These are phyloP conservation scores for Artemisiospiza belli DNA, from an alignment of 2,113 vertebrate genomes.

Conservation along the genomic window DNA sequence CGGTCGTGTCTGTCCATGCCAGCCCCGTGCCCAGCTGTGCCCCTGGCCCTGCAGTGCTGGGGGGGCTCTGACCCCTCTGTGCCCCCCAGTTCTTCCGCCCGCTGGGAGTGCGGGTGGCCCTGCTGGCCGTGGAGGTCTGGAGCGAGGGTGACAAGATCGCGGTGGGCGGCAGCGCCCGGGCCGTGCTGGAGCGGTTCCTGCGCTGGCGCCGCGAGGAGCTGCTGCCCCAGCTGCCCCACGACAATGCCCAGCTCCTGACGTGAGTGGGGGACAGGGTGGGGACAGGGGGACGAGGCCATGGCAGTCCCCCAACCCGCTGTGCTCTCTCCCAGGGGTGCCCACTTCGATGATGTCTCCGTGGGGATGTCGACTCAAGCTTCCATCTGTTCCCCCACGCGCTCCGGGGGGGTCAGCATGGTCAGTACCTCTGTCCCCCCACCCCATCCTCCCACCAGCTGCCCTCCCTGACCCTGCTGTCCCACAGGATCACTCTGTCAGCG, in stretches of 20 bases:
- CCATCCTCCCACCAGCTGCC: fast-evolving
- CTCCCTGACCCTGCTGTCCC: not conserved
- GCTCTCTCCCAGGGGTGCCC: constrained; percentile 70
- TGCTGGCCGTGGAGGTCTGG: constrained; percentile 92
- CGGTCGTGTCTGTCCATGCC: fast-evolving
- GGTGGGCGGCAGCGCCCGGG: constrained; percentile 71
- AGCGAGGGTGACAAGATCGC: constrained; percentile 76
- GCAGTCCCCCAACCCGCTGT: not conserved
- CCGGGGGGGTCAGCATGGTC: constrained; percentile 90
- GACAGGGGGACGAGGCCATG: fast-evolving
- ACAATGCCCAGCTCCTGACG: constrained; percentile 94
- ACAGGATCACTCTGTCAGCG: constrained; percentile 80
- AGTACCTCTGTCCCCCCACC: not conserved
- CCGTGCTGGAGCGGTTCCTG: constrained; percentile 85
- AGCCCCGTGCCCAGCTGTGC: fast-evolving
- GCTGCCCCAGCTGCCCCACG: constrained; percentile 83
- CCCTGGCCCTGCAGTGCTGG: fast-evolving
- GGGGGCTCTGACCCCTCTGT: not conserved
- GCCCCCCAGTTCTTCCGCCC: constrained; percentile 84
- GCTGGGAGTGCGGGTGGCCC: constrained; percentile 84
- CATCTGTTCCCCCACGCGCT: constrained; percentile 86
- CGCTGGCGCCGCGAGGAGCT: constrained; percentile 83
- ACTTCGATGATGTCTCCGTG: constrained; percentile 80
- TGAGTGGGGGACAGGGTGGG: constrained; percentile 57
- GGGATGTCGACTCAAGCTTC: constrained; percentile 89